Percentiles rank a stretch among this genome's conserved stretches.
Evolutionary conservation across 2,797 vertebrate genomes (phyloP).

Genomic region (Tokudaia muenninki): DNA sequence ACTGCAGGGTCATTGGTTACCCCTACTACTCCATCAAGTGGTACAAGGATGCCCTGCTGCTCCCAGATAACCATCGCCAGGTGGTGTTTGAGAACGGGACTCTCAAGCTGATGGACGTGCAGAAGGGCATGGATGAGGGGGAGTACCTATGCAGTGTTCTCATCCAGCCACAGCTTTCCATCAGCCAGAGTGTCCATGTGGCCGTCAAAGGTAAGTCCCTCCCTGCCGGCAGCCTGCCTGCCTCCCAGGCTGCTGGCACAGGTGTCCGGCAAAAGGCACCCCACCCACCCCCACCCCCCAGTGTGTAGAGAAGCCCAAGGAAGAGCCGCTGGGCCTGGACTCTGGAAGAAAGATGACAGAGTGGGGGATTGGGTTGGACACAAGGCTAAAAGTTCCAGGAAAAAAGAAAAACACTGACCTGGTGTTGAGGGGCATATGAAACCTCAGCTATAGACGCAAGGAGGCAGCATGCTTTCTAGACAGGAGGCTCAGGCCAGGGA

Average conservation of each 20-base stretch:
- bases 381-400: too few species aligned
- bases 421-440: not conserved
- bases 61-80: slow-evolving; percentile 98
- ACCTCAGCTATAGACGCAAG: not conserved
- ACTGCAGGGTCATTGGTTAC: slow-evolving; percentile 98
- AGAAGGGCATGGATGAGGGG: slow-evolving; percentile 98
- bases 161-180: slow-evolving; percentile 98
- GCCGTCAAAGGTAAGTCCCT: slow-evolving; percentile 95
- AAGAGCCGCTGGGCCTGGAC: not conserved
- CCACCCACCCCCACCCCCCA: not conserved
- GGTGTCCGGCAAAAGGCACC: not conserved
- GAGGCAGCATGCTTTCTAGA: not conserved
- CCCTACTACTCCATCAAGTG: slow-evolving; percentile 99
- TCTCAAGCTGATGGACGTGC: slow-evolving; percentile 97
- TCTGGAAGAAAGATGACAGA: not conserved
- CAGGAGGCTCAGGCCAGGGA: not conserved
- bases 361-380: not conserved
- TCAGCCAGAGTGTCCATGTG: slow-evolving; percentile 97
- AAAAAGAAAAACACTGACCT: not conserved
- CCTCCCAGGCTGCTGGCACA: fast-evolving
- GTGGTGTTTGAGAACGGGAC: slow-evolving; percentile 98
- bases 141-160: slow-evolving; percentile 98
- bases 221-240: fast-evolving
- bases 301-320: not conserved
- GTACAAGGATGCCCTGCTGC: slow-evolving; percentile 96